phyloP scores from a whole-genome alignment of 2,797 vertebrate species.

The Sebastiscus albofasciatus region DNA sequence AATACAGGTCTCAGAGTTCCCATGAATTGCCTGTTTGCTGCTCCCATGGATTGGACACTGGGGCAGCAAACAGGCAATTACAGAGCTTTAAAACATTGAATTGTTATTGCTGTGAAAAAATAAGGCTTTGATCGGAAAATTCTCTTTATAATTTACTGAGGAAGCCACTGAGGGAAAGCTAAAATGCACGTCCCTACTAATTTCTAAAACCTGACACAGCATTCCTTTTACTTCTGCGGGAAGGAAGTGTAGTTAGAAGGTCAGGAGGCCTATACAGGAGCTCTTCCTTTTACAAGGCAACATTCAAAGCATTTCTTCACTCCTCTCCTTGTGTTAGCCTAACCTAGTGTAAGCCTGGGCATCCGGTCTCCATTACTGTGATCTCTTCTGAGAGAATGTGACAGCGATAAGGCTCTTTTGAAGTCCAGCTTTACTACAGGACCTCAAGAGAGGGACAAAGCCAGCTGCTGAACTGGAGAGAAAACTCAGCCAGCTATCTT shows the following conservation, averaged over 20 bases:
- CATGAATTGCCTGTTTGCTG: too few species aligned
- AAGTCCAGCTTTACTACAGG: constrained; percentile 64
- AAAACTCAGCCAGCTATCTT: background rate
- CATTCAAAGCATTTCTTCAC: constrained; percentile 80
- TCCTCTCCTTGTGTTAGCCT: constrained; percentile 68
- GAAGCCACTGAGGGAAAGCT: background rate
- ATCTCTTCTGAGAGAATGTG: constrained; percentile 64
- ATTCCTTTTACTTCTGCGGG: constrained; percentile 71
- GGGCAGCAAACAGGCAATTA: background rate
- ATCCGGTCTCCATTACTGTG: constrained; percentile 77
- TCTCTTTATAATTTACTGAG: background rate
- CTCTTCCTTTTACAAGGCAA: constrained; percentile 74
- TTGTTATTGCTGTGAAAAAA: background rate
- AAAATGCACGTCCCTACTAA: constrained; percentile 28
- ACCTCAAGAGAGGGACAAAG: constrained; percentile 32
- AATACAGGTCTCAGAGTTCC: background rate
- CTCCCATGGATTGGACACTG: background rate
- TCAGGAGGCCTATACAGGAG: constrained; percentile 68
- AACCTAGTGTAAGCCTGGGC: constrained; percentile 70
- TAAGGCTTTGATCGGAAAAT: background rate
- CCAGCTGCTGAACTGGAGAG: constrained; percentile 24
- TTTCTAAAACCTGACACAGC: constrained; percentile 75
- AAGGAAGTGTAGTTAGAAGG: constrained; percentile 81
- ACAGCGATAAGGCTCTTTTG: constrained; percentile 70
- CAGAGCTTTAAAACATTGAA: background rate